Percentiles rank a stretch among this genome's conserved stretches.
Conservation (phyloP, 2,888 invertebrate genomes). For the Lasioglossum oenotherae region DNA sequence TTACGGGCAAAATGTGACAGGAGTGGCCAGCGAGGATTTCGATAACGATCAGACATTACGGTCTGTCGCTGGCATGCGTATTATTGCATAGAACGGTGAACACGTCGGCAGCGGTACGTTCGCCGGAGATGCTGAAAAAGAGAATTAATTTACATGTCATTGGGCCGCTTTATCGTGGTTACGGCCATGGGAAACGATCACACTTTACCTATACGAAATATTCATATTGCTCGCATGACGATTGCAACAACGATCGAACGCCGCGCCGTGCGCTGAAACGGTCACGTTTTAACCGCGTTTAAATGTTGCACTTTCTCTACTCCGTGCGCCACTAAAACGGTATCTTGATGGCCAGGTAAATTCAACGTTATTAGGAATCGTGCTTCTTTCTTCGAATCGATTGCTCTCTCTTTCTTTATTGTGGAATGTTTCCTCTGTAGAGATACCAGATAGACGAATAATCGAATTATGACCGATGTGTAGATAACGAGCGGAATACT, state of each 20-base stretch:
- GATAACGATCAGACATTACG: conserved; percentile 26
- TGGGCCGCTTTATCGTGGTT: neutral
- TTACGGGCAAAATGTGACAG: conserved; percentile 18
- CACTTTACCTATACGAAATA: conserved; percentile 12
- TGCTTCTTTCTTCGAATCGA: conserved; percentile 5
- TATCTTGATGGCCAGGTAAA: conserved; percentile 19
- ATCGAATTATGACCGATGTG: neutral
- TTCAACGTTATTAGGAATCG: neutral
- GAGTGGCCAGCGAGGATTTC: conserved; percentile 13
- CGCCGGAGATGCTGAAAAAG: conserved; percentile 7
- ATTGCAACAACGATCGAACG: neutral
- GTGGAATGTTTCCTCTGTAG: neutral
- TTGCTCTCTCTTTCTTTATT: neutral
- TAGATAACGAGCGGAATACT: conserved; percentile 6
- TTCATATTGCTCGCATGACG: neutral
- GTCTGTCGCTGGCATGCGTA: conserved; percentile 6
- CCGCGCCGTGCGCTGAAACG: neutral
- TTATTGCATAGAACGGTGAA: conserved; percentile 5
- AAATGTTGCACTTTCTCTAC: conserved; percentile 19
- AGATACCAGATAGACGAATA: neutral
- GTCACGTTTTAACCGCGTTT: conserved; percentile 1
- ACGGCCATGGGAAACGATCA: conserved; percentile 1
- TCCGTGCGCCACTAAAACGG: neutral
- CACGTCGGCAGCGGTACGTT: neutral
- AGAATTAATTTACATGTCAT: conserved; percentile 32